phyloP scores from a whole-genome alignment of 2,797 vertebrate genomes.

The Etheostoma nigrum region DNA sequence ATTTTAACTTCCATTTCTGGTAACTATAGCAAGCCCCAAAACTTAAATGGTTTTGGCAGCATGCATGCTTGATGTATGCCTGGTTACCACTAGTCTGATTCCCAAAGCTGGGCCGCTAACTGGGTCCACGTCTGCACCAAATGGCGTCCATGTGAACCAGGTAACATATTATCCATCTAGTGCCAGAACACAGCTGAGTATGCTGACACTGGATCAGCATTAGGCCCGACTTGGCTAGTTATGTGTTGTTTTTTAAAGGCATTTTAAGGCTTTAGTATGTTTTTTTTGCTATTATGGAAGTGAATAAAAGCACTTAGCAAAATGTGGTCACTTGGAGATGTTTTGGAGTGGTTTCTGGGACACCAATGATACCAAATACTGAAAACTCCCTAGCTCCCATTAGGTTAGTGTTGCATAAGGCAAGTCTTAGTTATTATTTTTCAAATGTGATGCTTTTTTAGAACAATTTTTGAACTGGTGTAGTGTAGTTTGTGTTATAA shows the following conservation, averaged over 20 bases:
- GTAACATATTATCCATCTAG: not conserved
- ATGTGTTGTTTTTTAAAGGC: not conserved
- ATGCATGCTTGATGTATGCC: not conserved
- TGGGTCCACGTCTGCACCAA: not conserved
- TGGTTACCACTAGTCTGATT: not conserved
- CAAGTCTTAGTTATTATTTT: too few relatives aligned
- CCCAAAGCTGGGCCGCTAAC: not conserved
- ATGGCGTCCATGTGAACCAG: not conserved
- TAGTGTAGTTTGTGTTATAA: too few relatives aligned
- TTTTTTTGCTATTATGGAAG: too few relatives aligned
- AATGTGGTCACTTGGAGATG: too few relatives aligned
- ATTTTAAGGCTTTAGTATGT: too few relatives aligned
- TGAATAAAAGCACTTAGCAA: too few relatives aligned
- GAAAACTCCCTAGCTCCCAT: too few relatives aligned
- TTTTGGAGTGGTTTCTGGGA: too few relatives aligned
- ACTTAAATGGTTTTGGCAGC: not conserved
- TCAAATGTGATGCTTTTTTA: too few relatives aligned
- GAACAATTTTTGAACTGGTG: too few relatives aligned
- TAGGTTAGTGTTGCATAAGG: too few relatives aligned
- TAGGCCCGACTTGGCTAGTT: not conserved
- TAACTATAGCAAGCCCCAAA: not conserved
- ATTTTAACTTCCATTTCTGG: not conserved
- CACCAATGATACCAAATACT: too few relatives aligned
- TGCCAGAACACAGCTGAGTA: not conserved
- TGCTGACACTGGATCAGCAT: not conserved